A percentile compares a stretch with the other conserved stretches of the same genome.
These are phyloP conservation scores for Albula goreensis DNA, from an alignment of 2,113 vertebrate species.

Conservation along the genomic window DNA sequence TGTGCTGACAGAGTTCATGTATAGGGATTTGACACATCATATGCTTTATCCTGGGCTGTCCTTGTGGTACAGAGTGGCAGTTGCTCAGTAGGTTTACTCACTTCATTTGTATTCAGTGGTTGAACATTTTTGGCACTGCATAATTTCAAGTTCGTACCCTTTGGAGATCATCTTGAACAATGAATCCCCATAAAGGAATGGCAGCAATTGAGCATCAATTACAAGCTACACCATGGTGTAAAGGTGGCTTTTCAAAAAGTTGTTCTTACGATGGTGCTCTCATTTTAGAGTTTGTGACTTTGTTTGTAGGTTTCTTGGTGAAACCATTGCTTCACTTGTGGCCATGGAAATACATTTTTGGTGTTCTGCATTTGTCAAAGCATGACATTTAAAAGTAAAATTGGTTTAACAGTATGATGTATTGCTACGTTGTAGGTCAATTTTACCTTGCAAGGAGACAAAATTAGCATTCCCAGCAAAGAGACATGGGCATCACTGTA, in stretches of 20 bases:
- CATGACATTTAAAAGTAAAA: not conserved
- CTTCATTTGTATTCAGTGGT: not conserved
- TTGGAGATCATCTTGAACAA: not conserved
- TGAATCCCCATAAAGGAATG: not conserved
- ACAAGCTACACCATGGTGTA: no score
- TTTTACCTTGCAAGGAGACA: not conserved
- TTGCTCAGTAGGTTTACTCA: not conserved
- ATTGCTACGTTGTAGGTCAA: not conserved
- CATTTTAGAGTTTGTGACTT: not conserved
- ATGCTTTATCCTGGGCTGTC: not conserved
- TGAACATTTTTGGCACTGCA: not conserved
- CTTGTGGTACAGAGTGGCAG: not conserved
- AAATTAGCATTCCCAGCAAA: not conserved
- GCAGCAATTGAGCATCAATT: no score
- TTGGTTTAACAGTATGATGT: not conserved
- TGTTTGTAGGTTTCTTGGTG: not conserved
- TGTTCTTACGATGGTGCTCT: no score
- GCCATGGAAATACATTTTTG: not conserved
- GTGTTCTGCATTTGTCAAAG: not conserved
- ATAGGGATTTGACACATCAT: not conserved
- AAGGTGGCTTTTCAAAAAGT: no score
- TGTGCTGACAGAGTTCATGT: not conserved
- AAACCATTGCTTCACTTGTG: not conserved
- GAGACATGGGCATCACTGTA: no score
- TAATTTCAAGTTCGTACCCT: not conserved